phyloP scores from a whole-genome alignment of 1,140 invertebrate genomes.

The Uloborus diversus region DNA sequence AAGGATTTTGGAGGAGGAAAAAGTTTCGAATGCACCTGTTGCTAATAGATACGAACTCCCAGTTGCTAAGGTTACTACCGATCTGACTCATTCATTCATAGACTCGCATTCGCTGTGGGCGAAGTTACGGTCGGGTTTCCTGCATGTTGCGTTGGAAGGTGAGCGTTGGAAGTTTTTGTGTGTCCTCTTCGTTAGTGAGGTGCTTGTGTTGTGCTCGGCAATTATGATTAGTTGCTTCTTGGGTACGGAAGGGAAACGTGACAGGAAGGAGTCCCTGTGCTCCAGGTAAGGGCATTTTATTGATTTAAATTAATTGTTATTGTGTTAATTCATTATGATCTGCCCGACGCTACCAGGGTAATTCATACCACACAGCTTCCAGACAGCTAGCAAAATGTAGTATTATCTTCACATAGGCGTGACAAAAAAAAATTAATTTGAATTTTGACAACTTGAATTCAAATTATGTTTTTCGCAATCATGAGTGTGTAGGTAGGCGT shows the following conservation, averaged over 20 bases:
- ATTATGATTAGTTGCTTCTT: slow-evolving; percentile 41
- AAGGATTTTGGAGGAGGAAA: background rate
- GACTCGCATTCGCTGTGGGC: background rate
- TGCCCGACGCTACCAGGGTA: too few relatives aligned
- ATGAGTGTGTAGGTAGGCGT: too few relatives aligned
- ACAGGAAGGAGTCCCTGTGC: slow-evolving; percentile 6
- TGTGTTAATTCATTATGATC: background rate
- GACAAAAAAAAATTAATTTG: too few relatives aligned
- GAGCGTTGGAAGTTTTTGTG: background rate
- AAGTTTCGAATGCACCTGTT: slow-evolving; percentile 24
- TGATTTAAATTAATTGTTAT: background rate
- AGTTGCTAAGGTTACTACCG: slow-evolving; percentile 40
- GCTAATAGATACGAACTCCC: too few relatives aligned
- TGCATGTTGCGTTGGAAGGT: slow-evolving; percentile 27
- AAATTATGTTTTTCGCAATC: too few relatives aligned
- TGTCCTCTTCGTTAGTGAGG: background rate
- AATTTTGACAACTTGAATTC: too few relatives aligned
- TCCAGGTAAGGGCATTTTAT: slow-evolving; percentile 26
- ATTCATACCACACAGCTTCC: too few relatives aligned
- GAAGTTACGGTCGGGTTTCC: background rate
- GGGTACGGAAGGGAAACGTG: slow-evolving; percentile 1
- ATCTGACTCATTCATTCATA: slow-evolving; percentile 6
- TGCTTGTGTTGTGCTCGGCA: background rate
- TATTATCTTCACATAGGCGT: too few relatives aligned
- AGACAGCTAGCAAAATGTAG: too few relatives aligned